Evolutionary conservation across 2,888 invertebrate genomes (phyloP).

Genomic region (Cenopis cana): DNA sequence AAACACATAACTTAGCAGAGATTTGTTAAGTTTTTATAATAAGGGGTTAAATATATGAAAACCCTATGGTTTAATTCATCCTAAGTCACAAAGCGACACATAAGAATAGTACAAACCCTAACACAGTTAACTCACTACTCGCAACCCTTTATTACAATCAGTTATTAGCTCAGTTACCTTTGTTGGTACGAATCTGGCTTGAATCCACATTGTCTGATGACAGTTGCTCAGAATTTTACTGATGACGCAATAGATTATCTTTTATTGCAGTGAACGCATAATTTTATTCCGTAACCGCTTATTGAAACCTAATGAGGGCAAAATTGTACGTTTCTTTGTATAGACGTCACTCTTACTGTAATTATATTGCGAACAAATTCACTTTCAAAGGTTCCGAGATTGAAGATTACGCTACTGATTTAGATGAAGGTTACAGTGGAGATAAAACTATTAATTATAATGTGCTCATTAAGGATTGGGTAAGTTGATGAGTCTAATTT

Average conservation of each 20-base stretch:
- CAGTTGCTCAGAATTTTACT: constrained; percentile 59
- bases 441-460: constrained; percentile 66
- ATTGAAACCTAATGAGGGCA: constrained; percentile 61
- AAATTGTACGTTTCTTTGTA: constrained; percentile 70
- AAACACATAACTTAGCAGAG: too few relatives aligned
- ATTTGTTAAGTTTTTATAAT: too few relatives aligned
- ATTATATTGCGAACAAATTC: constrained; percentile 54
- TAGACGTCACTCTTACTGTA: constrained; percentile 55
- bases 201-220: constrained; percentile 34
- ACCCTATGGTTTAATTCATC: too few relatives aligned
- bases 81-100: too few relatives aligned
- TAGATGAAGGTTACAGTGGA: constrained; percentile 53
- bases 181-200: too few relatives aligned
- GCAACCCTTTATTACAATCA: too few relatives aligned
- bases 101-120: too few relatives aligned
- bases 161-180: too few relatives aligned
- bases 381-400: constrained; percentile 53
- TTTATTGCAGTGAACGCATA: constrained; percentile 58
- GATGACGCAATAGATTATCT: constrained; percentile 59
- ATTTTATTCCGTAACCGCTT: constrained; percentile 55
- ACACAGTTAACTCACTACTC: too few relatives aligned
- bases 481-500: constrained; percentile 60
- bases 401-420: constrained; percentile 51
- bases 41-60: too few relatives aligned
- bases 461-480: constrained; percentile 64